Conservation (phyloP, 2,888 invertebrate genomes). For the Andricus quercusramuli region DNA sequence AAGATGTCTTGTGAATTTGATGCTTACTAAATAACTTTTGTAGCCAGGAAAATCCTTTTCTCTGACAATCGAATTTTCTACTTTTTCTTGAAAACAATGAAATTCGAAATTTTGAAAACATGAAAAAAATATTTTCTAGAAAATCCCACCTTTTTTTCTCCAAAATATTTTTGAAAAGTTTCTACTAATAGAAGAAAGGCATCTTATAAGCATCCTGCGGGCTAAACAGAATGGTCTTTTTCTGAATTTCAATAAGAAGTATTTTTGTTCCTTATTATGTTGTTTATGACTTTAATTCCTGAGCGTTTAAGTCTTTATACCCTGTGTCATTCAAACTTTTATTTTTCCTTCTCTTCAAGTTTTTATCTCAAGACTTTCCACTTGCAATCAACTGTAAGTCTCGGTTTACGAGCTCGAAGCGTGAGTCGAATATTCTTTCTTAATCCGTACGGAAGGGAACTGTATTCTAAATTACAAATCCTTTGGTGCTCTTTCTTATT, state of each 20-base stretch:
- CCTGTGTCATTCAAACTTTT: slow-evolving; percentile 9
- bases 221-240: no score
- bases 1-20: no score
- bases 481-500: slow-evolving; percentile 35
- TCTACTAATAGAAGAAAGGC: no score
- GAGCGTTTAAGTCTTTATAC: neutral
- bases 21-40: no score
- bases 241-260: neutral
- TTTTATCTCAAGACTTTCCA: slow-evolving; percentile 26
- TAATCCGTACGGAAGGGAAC: slow-evolving; percentile 37
- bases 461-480: slow-evolving; percentile 41
- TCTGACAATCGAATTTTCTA: no score
- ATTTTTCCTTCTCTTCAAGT: slow-evolving; percentile 1
- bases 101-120: no score
- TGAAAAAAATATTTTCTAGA: no score
- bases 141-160: no score
- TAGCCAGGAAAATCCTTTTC: no score
- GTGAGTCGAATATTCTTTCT: slow-evolving; percentile 39
- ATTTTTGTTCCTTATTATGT: neutral
- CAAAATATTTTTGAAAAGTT: no score
- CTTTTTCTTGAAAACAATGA: no score
- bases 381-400: slow-evolving; percentile 41
- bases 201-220: no score
- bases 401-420: slow-evolving; percentile 34
- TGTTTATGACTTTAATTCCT: neutral